A percentile compares a stretch with the other conserved stretches of the same genome.
These are phyloP conservation scores for Bombus balteatus DNA, from an alignment of 1,140 invertebrate genomes.

Conservation along the genomic window DNA sequence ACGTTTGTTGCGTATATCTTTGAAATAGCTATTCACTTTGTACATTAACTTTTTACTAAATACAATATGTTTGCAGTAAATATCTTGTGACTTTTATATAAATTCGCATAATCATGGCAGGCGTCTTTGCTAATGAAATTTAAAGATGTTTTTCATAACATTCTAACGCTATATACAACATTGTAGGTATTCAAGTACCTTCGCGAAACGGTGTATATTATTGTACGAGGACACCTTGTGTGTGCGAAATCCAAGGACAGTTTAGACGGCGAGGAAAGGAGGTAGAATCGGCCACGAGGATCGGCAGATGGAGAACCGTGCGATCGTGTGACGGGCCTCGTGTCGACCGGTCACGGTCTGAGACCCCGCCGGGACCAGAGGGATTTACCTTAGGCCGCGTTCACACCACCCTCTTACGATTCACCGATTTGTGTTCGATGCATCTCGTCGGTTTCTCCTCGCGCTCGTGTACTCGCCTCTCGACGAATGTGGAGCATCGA, in stretches of 20 bases:
- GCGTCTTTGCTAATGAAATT: no score
- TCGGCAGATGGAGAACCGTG: constrained; percentile 59
- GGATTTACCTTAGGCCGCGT: constrained; percentile 47
- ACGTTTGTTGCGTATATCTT: no score
- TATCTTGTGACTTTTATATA: no score
- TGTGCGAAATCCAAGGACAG: constrained; percentile 31
- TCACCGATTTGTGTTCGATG: background rate
- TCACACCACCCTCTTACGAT: constrained; percentile 34
- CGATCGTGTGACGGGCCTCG: constrained; percentile 62
- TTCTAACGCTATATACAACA: no score
- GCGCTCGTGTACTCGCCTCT: background rate
- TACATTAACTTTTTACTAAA: no score
- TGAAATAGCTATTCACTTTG: no score
- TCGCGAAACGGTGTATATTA: background rate
- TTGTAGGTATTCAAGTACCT: background rate
- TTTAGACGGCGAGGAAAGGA: constrained; percentile 54
- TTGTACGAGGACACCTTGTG: constrained; percentile 5
- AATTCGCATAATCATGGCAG: no score
- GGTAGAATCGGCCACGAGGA: constrained; percentile 52
- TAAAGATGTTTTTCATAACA: no score
- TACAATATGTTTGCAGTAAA: no score
- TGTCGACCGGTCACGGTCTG: constrained; percentile 57
- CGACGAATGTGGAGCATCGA: background rate
- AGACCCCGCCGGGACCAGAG: constrained; percentile 39
- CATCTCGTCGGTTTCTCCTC: background rate